These are phyloP conservation scores for Drosophila ochracea DNA, from an alignment of 2,888 invertebrate genomes.

Conservation along the genomic window DNA sequence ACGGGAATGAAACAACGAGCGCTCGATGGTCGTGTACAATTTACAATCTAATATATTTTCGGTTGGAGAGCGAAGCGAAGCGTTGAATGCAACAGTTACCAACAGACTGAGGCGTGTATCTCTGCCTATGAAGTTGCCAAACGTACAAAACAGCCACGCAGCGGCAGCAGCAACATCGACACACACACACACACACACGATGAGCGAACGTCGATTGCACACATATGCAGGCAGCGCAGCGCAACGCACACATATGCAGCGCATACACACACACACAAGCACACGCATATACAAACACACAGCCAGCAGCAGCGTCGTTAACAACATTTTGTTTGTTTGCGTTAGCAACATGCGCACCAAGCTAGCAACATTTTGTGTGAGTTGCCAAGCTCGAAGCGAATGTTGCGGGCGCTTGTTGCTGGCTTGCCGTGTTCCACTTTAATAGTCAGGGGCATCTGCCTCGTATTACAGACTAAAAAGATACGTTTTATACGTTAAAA, in stretches of 20 bases:
- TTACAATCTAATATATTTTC: conserved; percentile 15
- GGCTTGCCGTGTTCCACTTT: conserved; percentile 38
- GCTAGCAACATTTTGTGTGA: conserved; percentile 54
- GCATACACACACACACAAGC: conserved; percentile 5
- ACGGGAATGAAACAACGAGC: conserved; percentile 16
- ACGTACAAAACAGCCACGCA: conserved; percentile 81
- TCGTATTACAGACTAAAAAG: neutral
- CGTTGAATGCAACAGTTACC: conserved; percentile 85
- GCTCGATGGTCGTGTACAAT: conserved; percentile 6
- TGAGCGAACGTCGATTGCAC: conserved; percentile 14
- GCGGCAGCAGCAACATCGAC: conserved; percentile 57
- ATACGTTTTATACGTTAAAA: neutral
- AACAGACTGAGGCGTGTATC: conserved; percentile 83
- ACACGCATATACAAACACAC: neutral
- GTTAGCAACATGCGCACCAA: conserved; percentile 58
- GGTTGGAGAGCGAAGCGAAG: conserved; percentile 80
- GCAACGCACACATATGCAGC: conserved; percentile 9
- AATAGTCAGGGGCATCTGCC: conserved; percentile 10
- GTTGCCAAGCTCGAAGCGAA: conserved; percentile 29
- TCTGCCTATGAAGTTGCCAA: conserved; percentile 83
- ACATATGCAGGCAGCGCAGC: conserved; percentile 23
- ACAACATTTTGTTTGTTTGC: conserved; percentile 40
- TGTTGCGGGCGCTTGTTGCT: conserved; percentile 35
- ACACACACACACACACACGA: conserved; percentile 9
- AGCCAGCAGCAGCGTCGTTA: conserved; percentile 26